A percentile compares a stretch with the other conserved stretches of the same genome.
These are phyloP conservation scores for Drosophila rellima DNA, from an alignment of 2,888 invertebrate genomes.

Conservation along the genomic window DNA sequence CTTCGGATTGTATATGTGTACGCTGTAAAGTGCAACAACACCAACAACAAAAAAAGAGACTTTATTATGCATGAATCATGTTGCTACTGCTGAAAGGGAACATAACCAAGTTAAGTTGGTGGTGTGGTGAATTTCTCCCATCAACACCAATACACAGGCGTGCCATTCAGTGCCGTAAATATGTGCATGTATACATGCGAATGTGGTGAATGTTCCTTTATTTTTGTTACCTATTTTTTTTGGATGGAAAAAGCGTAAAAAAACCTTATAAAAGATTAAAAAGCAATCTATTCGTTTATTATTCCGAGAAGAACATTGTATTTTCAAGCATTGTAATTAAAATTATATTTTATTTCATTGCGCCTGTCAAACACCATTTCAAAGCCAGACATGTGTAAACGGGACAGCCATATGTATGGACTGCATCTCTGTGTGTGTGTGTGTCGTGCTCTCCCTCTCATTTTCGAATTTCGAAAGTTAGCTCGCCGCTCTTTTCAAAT, in stretches of 20 bases:
- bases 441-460: slow-evolving; percentile 40
- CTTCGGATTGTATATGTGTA: slow-evolving; percentile 19
- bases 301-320: neutral
- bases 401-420: slow-evolving; percentile 48
- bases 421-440: slow-evolving; percentile 16
- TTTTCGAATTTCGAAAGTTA: slow-evolving; percentile 76
- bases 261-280: neutral
- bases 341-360: slow-evolving; percentile 36
- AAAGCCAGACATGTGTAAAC: slow-evolving; percentile 49
- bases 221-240: neutral
- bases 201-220: neutral
- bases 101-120: slow-evolving; percentile 61
- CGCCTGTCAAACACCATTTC: slow-evolving; percentile 33
- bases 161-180: slow-evolving; percentile 13
- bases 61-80: slow-evolving; percentile 72
- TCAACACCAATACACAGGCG: slow-evolving; percentile 44
- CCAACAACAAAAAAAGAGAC: slow-evolving; percentile 69
- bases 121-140: slow-evolving; percentile 64
- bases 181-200: neutral
- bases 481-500: slow-evolving; percentile 63
- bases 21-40: slow-evolving; percentile 55
- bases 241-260: neutral
- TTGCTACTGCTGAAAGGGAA: slow-evolving; percentile 44
- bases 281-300: neutral
- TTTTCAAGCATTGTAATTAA: slow-evolving; percentile 19